These are phyloP conservation scores for Gephyroberyx darwinii DNA, from an alignment of 2,797 vertebrate genomes.

Conservation along the genomic window DNA sequence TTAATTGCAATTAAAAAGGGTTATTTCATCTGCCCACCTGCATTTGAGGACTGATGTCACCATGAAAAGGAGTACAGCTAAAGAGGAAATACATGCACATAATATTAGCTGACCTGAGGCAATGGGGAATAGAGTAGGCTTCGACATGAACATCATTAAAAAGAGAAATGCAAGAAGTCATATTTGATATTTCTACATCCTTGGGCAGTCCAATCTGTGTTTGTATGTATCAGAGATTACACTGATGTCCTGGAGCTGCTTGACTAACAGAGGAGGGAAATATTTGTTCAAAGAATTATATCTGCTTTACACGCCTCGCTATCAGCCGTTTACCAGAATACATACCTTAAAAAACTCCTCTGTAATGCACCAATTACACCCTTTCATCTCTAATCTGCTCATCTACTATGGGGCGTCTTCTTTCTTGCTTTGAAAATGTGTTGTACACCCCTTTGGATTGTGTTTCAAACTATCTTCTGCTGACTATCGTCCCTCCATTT, in stretches of 20 bases:
- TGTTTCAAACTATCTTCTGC: slow-evolving; percentile 26
- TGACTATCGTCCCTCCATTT: slow-evolving; percentile 5
- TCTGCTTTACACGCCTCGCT: slow-evolving; percentile 19
- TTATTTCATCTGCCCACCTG: slow-evolving; percentile 22
- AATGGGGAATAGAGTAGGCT: not conserved
- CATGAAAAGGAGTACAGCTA: slow-evolving; percentile 13
- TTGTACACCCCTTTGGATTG: slow-evolving; percentile 17
- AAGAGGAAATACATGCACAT: slow-evolving; percentile 21
- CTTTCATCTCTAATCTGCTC: slow-evolving; percentile 57
- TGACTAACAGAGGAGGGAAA: no score
- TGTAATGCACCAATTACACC: not conserved
- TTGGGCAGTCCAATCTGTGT: not conserved
- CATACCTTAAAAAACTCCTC: not conserved
- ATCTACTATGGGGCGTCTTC: not conserved
- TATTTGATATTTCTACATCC: not conserved
- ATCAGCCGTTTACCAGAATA: not conserved
- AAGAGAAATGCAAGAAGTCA: not conserved
- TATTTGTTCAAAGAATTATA: not conserved
- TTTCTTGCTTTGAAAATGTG: not conserved
- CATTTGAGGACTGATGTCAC: slow-evolving; percentile 5
- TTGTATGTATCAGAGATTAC: slow-evolving; percentile 1
- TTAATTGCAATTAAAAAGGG: slow-evolving; percentile 19
- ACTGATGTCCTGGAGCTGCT: not conserved
- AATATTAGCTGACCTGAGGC: slow-evolving; percentile 12
- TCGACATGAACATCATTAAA: not conserved